Conservation (phyloP, 2,888 invertebrate genomes). For the Epinotia ramella region DNA sequence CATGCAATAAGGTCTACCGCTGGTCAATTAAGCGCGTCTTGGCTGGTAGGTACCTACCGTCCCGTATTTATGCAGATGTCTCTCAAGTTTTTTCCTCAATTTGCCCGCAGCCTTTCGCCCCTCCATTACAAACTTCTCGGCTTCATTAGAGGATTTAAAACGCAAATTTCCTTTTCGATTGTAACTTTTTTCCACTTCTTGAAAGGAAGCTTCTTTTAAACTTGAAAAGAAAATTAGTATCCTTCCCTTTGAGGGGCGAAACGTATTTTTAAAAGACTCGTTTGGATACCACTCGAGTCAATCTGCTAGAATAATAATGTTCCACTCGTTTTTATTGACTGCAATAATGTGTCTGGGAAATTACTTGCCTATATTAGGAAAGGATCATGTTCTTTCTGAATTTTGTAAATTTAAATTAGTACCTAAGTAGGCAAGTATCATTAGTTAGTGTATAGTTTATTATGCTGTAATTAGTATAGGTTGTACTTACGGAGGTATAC, state of each 20-base stretch:
- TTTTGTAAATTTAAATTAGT: background rate
- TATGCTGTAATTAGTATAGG: too few species aligned
- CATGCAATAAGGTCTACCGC: slow-evolving; percentile 8
- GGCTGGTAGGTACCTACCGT: slow-evolving; percentile 43
- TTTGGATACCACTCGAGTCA: slow-evolving; percentile 71
- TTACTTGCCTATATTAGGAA: background rate
- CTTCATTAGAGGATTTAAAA: slow-evolving; percentile 86
- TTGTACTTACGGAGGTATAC: too few species aligned
- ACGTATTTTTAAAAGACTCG: slow-evolving; percentile 78
- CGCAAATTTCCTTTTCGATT: slow-evolving; percentile 85
- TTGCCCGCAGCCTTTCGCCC: slow-evolving; percentile 81
- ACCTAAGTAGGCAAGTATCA: background rate
- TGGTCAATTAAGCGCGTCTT: slow-evolving; percentile 8
- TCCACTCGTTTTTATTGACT: slow-evolving; percentile 55
- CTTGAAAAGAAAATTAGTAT: slow-evolving; percentile 82
- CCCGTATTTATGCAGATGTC: slow-evolving; percentile 48
- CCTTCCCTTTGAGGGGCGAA: slow-evolving; percentile 80
- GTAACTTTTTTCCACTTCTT: slow-evolving; percentile 84
- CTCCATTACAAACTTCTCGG: slow-evolving; percentile 84
- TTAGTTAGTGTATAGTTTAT: background rate
- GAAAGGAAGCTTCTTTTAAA: slow-evolving; percentile 84
- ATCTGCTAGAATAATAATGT: slow-evolving; percentile 79
- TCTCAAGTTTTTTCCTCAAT: slow-evolving; percentile 77
- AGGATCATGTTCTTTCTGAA: background rate
- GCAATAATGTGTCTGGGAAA: slow-evolving; percentile 42